Base-by-base conservation (phyloP, 2,797 vertebrate genomes). In the Eutrigla gurnardus region DNA sequence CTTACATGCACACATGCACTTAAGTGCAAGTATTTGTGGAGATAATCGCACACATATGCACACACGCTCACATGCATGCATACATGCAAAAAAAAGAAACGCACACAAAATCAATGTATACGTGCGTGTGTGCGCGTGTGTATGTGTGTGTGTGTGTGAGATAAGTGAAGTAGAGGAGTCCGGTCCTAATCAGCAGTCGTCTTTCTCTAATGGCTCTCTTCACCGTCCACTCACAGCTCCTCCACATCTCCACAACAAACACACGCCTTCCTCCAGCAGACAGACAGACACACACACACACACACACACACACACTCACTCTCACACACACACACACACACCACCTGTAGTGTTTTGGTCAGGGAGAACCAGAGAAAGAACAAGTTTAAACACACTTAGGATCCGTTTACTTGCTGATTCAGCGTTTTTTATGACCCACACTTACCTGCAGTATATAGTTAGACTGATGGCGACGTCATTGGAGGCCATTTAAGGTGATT, bases 221-320 rank as follows among this genome's bases (percentile, higher is more conserved):
- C 70, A 77, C 61, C 18, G 71, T 81, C 82, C 85, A 73, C 83
- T 83, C 78, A 43, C 50, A 58, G 75, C 73, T 55, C 46, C 4
- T 14, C 70, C 64, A 65, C 86, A 75, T 87, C 87, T 88, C 89
- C 88, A 90, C 78, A 91, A 88, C 87, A 92, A 89, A 92, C 78
- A 86, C 18, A 32, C 39, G 32, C 18, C 36, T 65, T 9, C 49
- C 77, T 45, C 62, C 45, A 25, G 67, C 63, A 77, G 36, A 58
- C 59, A 37, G 33, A 69, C 73, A 58, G 4, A 63, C 65, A 52
- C 18, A 53, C 32, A 63, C 12, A 13, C 39, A 65, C 39, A 62
- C 65, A 53, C 37, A 52, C 45, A 60, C 60, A 33, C 37, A 39
- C 17, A 40, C 54, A 68, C n/a, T 18, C 18, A 18, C 18, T 13